Conservation (phyloP, 2,888 invertebrate species). For the Machimus atricapillus region DNA sequence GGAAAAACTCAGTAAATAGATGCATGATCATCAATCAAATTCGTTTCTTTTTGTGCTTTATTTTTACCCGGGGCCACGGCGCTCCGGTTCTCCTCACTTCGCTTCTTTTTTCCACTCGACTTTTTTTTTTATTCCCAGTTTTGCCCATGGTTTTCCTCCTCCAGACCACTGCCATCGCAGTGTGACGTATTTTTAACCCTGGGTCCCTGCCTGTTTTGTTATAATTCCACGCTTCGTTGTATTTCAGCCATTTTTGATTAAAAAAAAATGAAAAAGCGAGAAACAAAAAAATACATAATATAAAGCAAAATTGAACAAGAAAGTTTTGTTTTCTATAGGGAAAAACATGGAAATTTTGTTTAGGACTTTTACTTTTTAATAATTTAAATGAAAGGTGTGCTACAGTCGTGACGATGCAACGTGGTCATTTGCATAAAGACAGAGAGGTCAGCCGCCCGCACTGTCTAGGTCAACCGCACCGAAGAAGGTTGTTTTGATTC, state of each 20-base stretch:
- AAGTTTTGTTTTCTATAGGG: not conserved
- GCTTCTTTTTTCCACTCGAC: not conserved
- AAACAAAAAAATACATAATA: not conserved
- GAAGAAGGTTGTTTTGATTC: not conserved
- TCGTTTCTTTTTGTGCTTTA: slow-evolving; percentile 38
- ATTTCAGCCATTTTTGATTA: slow-evolving; percentile 31
- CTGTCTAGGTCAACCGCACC: not conserved
- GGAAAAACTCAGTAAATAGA: slow-evolving; percentile 46
- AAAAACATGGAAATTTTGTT: not conserved
- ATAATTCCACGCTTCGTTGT: slow-evolving; percentile 19
- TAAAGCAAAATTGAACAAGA: not conserved
- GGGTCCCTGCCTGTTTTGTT: slow-evolving; percentile 3
- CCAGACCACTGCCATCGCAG: slow-evolving; percentile 20
- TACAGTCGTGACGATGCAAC: not conserved
- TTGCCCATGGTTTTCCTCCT: not conserved
- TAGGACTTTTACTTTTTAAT: slow-evolving; percentile 31
- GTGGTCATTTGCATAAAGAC: not conserved
- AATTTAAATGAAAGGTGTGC: not conserved
- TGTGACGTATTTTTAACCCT: slow-evolving; percentile 39
- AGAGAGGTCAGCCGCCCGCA: not conserved
- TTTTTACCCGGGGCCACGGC: slow-evolving; percentile 33
- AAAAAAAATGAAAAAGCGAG: not conserved
- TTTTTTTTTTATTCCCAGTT: not conserved
- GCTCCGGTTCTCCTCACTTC: slow-evolving; percentile 11
- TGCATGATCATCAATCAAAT: slow-evolving; percentile 52